Conservation (phyloP, 2,113 vertebrate species). For the Stictonetta naevosa region DNA sequence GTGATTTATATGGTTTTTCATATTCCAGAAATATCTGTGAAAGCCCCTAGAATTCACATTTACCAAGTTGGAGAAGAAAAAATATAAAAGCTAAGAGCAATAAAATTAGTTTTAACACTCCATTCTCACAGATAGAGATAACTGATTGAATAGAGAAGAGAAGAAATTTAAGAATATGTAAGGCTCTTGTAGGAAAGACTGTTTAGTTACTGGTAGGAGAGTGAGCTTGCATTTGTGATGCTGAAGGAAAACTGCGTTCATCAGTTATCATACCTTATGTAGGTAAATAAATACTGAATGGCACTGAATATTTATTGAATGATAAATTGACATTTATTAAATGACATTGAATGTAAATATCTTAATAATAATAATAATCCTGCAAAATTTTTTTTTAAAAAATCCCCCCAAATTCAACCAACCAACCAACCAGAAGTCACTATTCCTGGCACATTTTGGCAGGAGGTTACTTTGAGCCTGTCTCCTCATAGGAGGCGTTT, state of each 20-base stretch:
- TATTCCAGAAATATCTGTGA: background rate
- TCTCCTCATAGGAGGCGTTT: background rate
- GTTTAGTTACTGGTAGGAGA: background rate
- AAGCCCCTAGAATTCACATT: background rate
- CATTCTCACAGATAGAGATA: background rate
- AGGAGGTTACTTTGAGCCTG: background rate
- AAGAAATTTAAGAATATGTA: background rate
- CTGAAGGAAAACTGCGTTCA: background rate
- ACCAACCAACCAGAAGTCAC: background rate
- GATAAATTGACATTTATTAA: background rate
- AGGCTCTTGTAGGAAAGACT: background rate
- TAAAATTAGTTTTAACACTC: background rate
- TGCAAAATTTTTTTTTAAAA: background rate
- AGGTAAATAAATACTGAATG: background rate
- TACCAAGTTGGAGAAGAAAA: background rate
- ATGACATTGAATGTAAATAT: background rate
- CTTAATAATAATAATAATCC: background rate
- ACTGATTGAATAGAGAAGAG: background rate
- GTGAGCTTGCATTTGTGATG: background rate
- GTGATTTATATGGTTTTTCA: background rate
- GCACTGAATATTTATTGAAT: background rate
- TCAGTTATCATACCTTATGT: background rate
- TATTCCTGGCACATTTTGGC: background rate
- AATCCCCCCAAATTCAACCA: too few species aligned
- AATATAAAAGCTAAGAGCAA: background rate